phyloP scores from a whole-genome alignment of 2,113 vertebrate genomes.

The Phylloscopus trochilus region DNA sequence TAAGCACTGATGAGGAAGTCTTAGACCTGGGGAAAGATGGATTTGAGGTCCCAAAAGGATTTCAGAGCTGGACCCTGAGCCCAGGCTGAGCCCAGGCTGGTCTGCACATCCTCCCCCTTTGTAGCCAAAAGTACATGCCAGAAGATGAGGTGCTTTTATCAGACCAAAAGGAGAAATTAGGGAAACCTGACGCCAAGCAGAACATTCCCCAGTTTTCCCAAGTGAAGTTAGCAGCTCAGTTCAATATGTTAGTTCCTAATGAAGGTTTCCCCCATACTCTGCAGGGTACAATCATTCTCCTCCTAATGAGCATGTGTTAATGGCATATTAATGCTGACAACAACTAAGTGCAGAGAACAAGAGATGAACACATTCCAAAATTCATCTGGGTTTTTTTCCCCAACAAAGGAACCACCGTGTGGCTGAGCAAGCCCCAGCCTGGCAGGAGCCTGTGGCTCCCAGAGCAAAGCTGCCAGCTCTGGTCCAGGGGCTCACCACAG shows the following conservation, averaged over 20 bases:
- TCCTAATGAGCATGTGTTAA: constrained; percentile 45
- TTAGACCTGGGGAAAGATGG: neutral
- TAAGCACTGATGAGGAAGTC: neutral
- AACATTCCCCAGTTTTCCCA: constrained; percentile 14
- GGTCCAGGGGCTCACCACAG: fast-evolving
- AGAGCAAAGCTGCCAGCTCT: neutral
- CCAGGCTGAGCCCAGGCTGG: fast-evolving
- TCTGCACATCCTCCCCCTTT: neutral
- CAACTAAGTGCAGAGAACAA: constrained; percentile 22
- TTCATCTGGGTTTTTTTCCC: neutral
- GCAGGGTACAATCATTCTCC: constrained; percentile 50
- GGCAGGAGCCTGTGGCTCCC: neutral
- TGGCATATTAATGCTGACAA: constrained; percentile 57
- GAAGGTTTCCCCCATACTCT: constrained; percentile 50
- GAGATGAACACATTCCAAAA: constrained; percentile 35
- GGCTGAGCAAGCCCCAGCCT: neutral
- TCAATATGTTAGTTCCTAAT: constrained; percentile 57
- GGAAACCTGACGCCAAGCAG: neutral
- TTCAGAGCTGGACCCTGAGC: neutral
- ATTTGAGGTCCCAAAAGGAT: constrained; percentile 3
- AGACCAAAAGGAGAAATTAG: neutral
- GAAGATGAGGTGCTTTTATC: neutral
- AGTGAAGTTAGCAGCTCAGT: constrained; percentile 6
- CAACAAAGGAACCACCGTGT: neutral
- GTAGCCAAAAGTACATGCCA: neutral